Evolutionary conservation across 2,888 invertebrate genomes (phyloP).

Genomic region (Netelia inedita): DNA sequence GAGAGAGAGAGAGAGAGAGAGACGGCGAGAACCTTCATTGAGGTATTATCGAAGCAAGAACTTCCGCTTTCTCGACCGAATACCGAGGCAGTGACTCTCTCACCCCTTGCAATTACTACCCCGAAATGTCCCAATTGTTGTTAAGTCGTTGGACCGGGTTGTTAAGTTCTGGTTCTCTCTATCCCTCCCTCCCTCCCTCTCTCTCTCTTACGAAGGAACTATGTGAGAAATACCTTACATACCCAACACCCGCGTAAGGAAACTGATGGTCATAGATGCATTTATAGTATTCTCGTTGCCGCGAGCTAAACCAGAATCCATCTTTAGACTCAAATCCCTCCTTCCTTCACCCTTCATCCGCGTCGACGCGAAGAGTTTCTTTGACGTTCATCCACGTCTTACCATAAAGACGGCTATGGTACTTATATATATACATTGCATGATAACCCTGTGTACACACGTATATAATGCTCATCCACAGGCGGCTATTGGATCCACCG

Average conservation of each 20-base stretch:
- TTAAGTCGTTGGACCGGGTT: conserved; percentile 39
- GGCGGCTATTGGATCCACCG: conserved; percentile 29
- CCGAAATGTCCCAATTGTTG: not conserved
- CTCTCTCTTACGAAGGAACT: not conserved
- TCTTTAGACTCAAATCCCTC: not conserved
- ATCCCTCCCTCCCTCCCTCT: conserved; percentile 39
- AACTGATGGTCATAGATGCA: too few species aligned
- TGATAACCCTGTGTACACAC: not conserved
- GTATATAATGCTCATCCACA: conserved; percentile 21
- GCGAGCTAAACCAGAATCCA: not conserved
- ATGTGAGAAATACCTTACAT: not conserved
- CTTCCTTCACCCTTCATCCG: not conserved
- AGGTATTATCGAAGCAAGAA: not conserved
- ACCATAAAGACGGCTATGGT: conserved; percentile 11
- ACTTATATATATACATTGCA: conserved; percentile 1
- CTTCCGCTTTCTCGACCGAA: not conserved
- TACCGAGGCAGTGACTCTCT: not conserved
- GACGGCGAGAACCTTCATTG: too few species aligned
- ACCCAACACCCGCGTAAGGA: too few species aligned
- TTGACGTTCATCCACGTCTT: conserved; percentile 37
- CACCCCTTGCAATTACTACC: not conserved
- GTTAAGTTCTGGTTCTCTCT: conserved; percentile 46
- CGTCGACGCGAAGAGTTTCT: conserved; percentile 5
- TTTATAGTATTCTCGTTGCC: too few species aligned
- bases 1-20: not conserved